phyloP scores from a whole-genome alignment of 2,113 vertebrate species.

The Gyps fulvus region DNA sequence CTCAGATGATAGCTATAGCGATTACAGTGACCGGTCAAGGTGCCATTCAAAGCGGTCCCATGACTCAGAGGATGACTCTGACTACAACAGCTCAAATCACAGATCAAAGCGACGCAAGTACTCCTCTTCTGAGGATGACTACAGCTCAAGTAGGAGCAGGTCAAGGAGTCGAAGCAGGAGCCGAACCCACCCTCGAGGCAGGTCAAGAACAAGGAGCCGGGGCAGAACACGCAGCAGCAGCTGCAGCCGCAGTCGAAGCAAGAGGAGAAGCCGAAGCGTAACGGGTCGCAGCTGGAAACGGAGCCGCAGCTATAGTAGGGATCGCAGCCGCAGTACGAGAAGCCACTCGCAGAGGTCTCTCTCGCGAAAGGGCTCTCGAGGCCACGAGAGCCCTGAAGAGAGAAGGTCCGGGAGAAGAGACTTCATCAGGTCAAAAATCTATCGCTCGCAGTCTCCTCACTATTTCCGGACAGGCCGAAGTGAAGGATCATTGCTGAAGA shows the following conservation, averaged over 20 bases:
- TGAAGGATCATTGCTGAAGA: conserved; percentile 62
- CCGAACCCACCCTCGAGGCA: conserved; percentile 70
- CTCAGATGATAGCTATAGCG: conserved; percentile 90
- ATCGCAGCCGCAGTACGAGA: conserved; percentile 80
- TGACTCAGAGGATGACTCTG: conserved; percentile 84
- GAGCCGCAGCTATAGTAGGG: conserved; percentile 87
- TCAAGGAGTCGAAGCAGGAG: conserved; percentile 85
- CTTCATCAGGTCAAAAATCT: conserved; percentile 93
- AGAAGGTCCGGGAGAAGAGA: conserved; percentile 78
- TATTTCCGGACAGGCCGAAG: conserved; percentile 70
- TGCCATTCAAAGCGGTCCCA: conserved; percentile 83
- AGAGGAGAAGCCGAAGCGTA: conserved; percentile 81
- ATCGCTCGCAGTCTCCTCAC: conserved; percentile 93
- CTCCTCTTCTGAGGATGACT: conserved; percentile 81
- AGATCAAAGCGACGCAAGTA: conserved; percentile 86
- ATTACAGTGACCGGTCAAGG: conserved; percentile 84
- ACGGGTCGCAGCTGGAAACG: conserved; percentile 79
- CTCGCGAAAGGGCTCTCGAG: conserved; percentile 77
- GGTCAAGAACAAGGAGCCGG: conserved; percentile 76
- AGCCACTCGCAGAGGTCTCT: conserved; percentile 88
- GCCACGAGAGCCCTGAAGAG: conserved; percentile 79
- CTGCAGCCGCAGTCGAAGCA: conserved; percentile 84
- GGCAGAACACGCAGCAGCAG: conserved; percentile 89
- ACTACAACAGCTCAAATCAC: conserved; percentile 86
- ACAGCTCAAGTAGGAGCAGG: conserved; percentile 80